Base-by-base conservation (phyloP, 2,888 invertebrate species). In the Agrotis puta region DNA sequence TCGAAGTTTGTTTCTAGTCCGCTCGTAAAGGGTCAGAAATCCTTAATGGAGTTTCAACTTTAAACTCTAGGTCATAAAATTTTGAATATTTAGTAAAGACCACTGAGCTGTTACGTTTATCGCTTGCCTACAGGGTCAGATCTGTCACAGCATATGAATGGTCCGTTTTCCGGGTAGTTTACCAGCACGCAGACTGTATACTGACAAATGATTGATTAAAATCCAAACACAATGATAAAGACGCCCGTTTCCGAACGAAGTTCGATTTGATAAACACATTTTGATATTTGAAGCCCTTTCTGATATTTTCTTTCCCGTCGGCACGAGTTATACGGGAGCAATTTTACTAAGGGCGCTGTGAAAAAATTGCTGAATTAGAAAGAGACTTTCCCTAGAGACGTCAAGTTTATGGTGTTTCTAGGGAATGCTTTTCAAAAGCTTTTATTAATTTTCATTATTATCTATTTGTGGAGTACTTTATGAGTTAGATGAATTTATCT, bases 191-290 rank as follows among this genome's bases (percentile, higher is more conserved):
- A 39, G 65, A 61, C 63, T 69, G 69, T 56, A n/a, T 53, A 24
- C 24, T 68, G 79, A 79, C 74, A 79, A 83, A 80, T 83, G 69
- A 83, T 83, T 70, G 69, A 83, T 80, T 74, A 67, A 74, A 80
- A 70, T 67, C 48, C 50, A 45, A 47, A 79, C 62, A 58, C 47
- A 68, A 57, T 78, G 63, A 71, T 59, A 56, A 45, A 64, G 14
- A 54, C 70, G 22, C 48, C 57, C 47, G 57, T 79, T 79, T 54
- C 16, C 27, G 62, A 79, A 73, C n/a, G n/a, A 57, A 67, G 83
- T 63, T 67, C 53, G 7, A 73, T 58, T 77, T 64, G 58, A 53
- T 56, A 82, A 70, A 59, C 53, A 53, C 22, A 63, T 59, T 78
- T 64, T 82, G 62, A 48, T 59, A 43, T 58, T 70, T 14, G 33